Evolutionary conservation across 2,888 invertebrate species (phyloP).

Genomic region (Chloroclystis v-ata): DNA sequence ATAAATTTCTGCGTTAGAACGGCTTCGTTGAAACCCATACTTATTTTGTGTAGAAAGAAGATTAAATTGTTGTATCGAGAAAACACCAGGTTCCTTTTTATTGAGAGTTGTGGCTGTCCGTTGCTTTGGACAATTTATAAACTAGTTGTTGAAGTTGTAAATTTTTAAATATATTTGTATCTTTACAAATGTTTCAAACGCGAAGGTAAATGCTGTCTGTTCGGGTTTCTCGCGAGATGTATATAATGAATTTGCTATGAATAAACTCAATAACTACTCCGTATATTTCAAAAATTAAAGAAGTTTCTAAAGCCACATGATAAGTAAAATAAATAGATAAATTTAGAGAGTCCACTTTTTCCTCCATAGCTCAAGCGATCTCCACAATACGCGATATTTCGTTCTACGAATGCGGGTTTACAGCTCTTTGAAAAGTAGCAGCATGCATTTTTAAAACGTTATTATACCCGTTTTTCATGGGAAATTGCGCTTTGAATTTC

Average conservation of each 20-base stretch:
- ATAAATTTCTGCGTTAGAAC: conserved; percentile 1
- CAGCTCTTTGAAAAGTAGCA: not conserved
- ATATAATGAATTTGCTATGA: too few relatives aligned
- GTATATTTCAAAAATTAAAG: too few relatives aligned
- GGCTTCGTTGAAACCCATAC: not conserved
- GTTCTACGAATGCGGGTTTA: not conserved
- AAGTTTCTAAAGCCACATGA: too few relatives aligned
- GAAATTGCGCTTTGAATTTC: conserved; percentile 18
- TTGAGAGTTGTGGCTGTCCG: conserved; percentile 3
- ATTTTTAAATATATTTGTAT: too few relatives aligned
- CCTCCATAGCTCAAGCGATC: too few relatives aligned
- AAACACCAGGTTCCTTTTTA: conserved; percentile 40
- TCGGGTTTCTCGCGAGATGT: too few relatives aligned
- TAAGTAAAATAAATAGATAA: too few relatives aligned
- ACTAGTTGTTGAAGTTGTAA: not conserved
- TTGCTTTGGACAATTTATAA: conserved; percentile 6
- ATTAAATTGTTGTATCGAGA: conserved; percentile 55
- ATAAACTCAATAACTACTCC: too few relatives aligned
- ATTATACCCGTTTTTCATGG: conserved; percentile 11
- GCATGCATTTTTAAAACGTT: conserved; percentile 6
- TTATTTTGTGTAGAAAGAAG: conserved; percentile 50
- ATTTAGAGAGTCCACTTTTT: too few relatives aligned
- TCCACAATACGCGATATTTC: not conserved
- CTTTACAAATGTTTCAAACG: too few relatives aligned
- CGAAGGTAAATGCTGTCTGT: too few relatives aligned